These are phyloP conservation scores for Myotis myotis DNA, from an alignment of 2,797 vertebrate species.

Conservation along the genomic window DNA sequence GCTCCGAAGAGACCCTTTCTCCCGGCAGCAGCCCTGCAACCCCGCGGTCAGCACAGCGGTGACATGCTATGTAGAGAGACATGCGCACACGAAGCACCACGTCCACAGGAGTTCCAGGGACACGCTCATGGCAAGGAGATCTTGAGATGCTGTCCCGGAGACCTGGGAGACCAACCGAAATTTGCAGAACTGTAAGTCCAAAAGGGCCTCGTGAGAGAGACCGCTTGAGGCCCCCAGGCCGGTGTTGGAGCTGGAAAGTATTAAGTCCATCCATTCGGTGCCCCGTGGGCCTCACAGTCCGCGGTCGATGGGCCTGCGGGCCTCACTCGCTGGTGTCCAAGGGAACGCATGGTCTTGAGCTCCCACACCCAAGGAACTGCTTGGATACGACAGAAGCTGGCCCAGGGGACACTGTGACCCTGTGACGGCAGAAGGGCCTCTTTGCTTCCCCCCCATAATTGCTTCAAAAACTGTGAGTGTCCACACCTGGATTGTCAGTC, in stretches of 20 bases:
- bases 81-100: not conserved
- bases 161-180: not conserved
- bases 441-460: not conserved
- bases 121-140: not conserved
- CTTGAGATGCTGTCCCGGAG: not conserved
- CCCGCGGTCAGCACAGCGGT: not conserved
- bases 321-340: not conserved
- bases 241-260: not conserved
- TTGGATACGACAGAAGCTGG: not conserved
- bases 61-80: not conserved
- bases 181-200: not conserved
- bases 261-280: accelerated
- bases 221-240: not conserved
- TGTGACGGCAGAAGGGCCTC: not conserved
- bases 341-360: not conserved
- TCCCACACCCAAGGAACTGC: not conserved
- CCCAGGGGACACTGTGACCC: not conserved
- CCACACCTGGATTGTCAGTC: not conserved
- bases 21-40: not conserved
- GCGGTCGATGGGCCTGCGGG: not conserved
- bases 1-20: not conserved
- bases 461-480: not conserved
- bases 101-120: not conserved
- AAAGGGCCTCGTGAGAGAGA: not conserved
- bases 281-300: not conserved